Conservation (phyloP, 2,888 invertebrate species). For the Apamea crenata region DNA sequence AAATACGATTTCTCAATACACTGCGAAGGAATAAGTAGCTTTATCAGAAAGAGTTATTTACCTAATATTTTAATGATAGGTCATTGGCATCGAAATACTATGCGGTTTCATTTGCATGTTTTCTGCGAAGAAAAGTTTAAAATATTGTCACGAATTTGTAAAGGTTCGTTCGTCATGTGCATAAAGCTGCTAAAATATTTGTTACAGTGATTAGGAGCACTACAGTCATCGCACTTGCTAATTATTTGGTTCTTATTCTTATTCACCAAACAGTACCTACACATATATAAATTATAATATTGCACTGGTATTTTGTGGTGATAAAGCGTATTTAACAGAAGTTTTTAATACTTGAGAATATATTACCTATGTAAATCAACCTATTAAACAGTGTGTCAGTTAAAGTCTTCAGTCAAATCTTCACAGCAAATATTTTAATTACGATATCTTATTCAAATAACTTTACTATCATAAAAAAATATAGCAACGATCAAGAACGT, state of each 20-base stretch:
- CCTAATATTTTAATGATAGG: background rate
- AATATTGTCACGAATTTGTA: background rate
- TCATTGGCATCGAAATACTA: background rate
- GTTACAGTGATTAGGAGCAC: slow-evolving; percentile 2
- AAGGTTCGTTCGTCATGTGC: background rate
- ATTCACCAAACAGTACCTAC: too few relatives aligned
- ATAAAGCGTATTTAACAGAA: background rate
- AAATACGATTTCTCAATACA: background rate
- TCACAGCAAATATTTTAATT: background rate
- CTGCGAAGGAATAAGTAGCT: background rate
- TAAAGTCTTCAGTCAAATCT: background rate
- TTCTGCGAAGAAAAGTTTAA: background rate
- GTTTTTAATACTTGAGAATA: background rate
- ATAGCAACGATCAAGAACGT: slow-evolving; percentile 18
- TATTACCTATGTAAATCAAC: background rate
- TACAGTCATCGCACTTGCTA: background rate
- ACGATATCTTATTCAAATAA: background rate
- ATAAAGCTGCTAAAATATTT: slow-evolving; percentile 11
- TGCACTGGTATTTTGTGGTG: background rate
- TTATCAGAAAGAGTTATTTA: background rate
- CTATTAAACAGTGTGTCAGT: background rate
- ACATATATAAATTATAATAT: background rate
- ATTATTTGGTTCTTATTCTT: background rate
- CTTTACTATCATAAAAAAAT: background rate
- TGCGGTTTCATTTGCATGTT: background rate